Percentiles rank a stretch among this genome's conserved stretches.
phyloP scores from a whole-genome alignment of 2,113 vertebrate species.

The Hypanus sabinus region DNA sequence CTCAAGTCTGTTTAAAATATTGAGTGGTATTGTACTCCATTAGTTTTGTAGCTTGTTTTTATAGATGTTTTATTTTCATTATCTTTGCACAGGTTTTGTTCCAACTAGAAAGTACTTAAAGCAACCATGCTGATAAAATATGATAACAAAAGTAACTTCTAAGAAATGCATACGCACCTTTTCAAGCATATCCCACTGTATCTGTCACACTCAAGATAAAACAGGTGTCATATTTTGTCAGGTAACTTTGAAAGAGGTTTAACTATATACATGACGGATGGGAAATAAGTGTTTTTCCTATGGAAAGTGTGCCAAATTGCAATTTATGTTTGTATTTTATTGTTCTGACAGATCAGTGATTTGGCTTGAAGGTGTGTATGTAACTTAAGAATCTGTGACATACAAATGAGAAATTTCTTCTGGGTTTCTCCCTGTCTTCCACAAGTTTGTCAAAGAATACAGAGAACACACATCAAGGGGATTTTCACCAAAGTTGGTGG shows the following conservation, averaged over 20 bases:
- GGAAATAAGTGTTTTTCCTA: background rate
- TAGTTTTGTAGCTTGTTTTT: slow-evolving; percentile 50
- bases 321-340: background rate
- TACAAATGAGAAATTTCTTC: background rate
- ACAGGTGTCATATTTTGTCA: background rate
- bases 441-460: background rate
- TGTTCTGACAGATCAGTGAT: background rate
- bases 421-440: background rate
- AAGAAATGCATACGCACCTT: slow-evolving; percentile 1
- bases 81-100: slow-evolving; percentile 51
- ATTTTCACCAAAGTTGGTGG: background rate
- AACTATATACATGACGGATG: background rate
- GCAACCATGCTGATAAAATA: slow-evolving; percentile 25
- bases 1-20: slow-evolving; percentile 58
- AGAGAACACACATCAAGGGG: background rate
- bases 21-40: slow-evolving; percentile 44
- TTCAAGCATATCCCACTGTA: background rate
- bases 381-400: background rate
- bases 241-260: background rate
- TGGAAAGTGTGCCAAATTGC: slow-evolving; percentile 9
- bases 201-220: background rate
- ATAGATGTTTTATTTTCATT: slow-evolving; percentile 47
- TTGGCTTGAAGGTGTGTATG: slow-evolving; percentile 22
- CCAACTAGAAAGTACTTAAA: slow-evolving; percentile 13
- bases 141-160: background rate